A percentile compares a stretch with the other conserved stretches of the same genome.
These are phyloP conservation scores for Ferdinandea cuprea DNA, from an alignment of 2,888 invertebrate species.

Conservation along the genomic window DNA sequence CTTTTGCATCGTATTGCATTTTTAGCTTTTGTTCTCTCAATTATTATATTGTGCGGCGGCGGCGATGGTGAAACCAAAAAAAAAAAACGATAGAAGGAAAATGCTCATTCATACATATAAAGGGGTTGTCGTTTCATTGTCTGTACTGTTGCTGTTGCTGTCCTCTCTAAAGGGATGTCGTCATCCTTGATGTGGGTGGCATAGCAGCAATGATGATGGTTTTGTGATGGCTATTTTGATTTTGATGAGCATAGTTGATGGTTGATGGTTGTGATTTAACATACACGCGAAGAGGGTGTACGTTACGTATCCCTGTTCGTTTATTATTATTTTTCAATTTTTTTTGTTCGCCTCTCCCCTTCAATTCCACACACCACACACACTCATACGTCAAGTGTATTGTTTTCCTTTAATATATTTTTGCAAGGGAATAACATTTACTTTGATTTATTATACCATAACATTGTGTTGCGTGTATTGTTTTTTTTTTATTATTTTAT, in stretches of 20 bases:
- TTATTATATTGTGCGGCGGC: constrained; percentile 55
- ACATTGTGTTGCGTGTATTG: constrained; percentile 45
- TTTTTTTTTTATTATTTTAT: constrained; percentile 7
- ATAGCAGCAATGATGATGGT: constrained; percentile 44
- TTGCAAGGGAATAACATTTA: constrained; percentile 62
- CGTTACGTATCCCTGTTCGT: constrained; percentile 20
- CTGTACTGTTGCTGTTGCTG: too few species aligned
- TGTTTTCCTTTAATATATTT: constrained; percentile 72
- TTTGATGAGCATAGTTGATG: constrained; percentile 66
- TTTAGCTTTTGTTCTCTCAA: constrained; percentile 59
- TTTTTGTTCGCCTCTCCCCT: constrained; percentile 5
- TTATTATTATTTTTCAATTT: constrained; percentile 73
- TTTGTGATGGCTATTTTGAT: constrained; percentile 73
- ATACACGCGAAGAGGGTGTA: constrained; percentile 35
- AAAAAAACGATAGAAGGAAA: background rate
- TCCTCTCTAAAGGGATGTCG: background rate
- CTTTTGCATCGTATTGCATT: constrained; percentile 47
- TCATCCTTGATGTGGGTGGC: constrained; percentile 9
- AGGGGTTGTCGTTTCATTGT: constrained; percentile 8
- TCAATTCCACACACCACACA: background rate
- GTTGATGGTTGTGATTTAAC: constrained; percentile 58
- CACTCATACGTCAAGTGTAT: constrained; percentile 47
- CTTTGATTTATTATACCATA: constrained; percentile 72
- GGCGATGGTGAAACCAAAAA: constrained; percentile 27
- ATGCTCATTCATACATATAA: too few species aligned